Evolutionary conservation across 2,797 vertebrate species (phyloP).

Genomic region (Sphenodon punctatus): DNA sequence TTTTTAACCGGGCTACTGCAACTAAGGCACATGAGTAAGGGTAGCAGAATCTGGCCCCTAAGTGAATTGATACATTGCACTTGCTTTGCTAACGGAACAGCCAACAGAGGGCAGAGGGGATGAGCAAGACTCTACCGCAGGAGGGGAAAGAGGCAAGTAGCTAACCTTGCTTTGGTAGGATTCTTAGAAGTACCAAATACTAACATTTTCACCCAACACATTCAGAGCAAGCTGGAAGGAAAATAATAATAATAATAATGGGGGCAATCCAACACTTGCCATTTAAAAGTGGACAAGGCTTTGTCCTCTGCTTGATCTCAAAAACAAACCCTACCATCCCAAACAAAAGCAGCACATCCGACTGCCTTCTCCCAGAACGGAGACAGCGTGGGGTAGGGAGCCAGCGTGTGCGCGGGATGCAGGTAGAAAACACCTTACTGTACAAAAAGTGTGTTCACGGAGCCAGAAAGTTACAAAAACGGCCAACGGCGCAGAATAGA

Average conservation of each 20-base stretch:
- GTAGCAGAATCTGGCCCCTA: no score
- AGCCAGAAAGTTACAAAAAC: not conserved
- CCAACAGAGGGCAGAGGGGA: no score
- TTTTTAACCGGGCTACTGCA: no score
- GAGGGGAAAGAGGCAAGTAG: not conserved
- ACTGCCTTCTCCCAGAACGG: no score
- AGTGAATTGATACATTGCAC: no score
- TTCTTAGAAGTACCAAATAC: not conserved
- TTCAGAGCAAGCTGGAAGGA: not conserved
- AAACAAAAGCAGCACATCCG: no score
- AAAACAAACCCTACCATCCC: no score
- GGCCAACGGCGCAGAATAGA: not conserved
- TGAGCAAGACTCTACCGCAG: no score
- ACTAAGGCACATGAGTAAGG: no score
- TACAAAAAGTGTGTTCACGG: not conserved
- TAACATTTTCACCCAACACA: not conserved
- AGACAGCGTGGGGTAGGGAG: fast-evolving
- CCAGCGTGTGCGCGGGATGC: not conserved
- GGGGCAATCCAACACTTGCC: not conserved
- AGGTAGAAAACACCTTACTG: not conserved
- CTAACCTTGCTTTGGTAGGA: not conserved
- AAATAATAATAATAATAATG: no score
- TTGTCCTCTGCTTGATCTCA: not conserved
- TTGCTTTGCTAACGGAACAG: no score
- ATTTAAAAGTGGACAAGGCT: not conserved